These are phyloP conservation scores for Ostrea denselamellosa DNA, from an alignment of 1,140 invertebrate genomes.

Conservation along the genomic window DNA sequence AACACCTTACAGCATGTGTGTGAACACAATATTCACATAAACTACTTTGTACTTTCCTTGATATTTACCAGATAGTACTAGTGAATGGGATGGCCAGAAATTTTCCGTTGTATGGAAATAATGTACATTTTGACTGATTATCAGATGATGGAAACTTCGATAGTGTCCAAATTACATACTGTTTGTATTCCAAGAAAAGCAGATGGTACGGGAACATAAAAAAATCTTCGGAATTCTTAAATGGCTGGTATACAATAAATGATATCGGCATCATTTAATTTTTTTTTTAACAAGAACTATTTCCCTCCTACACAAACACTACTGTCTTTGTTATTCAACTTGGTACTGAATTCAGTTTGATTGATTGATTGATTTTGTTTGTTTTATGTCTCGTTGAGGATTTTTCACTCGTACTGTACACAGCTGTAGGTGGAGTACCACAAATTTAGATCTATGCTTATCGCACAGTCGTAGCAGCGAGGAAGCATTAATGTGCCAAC, in stretches of 20 bases:
- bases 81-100: conserved; percentile 33
- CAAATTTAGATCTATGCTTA: too few relatives aligned
- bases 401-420: too few relatives aligned
- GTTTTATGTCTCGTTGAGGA: too few relatives aligned
- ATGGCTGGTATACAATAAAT: background rate
- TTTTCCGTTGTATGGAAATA: background rate
- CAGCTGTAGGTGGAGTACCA: too few relatives aligned
- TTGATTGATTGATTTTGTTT: too few relatives aligned
- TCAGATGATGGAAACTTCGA: background rate
- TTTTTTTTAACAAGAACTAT: background rate
- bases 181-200: background rate
- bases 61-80: background rate
- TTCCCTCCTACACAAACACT: background rate
- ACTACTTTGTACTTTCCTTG: conserved; percentile 50
- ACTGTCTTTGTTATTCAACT: background rate
- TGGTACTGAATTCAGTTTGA: too few relatives aligned
- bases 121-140: conserved; percentile 14
- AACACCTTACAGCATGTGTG: too few relatives aligned
- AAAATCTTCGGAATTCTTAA: background rate
- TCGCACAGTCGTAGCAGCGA: too few relatives aligned
- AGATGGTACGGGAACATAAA: background rate
- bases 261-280: background rate
- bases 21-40: too few relatives aligned
- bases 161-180: background rate
- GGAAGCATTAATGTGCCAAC: too few relatives aligned